Percentiles rank a stretch among this genome's conserved stretches.
Conservation (phyloP, 2,797 vertebrate genomes). For the Pangasius djambal region DNA sequence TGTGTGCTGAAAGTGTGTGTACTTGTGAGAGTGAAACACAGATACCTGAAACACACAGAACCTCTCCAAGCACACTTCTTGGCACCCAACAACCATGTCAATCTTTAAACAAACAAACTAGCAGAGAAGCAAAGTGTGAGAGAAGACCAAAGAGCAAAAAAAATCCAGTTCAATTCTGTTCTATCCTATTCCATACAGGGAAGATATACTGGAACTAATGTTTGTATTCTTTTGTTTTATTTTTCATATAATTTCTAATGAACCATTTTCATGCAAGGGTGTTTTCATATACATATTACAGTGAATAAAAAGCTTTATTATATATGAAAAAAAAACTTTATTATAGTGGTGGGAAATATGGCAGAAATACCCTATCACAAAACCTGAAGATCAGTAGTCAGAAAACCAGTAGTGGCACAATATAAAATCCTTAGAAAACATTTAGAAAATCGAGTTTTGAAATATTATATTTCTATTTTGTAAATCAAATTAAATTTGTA, state of each 20-base stretch:
- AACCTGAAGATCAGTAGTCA: not conserved
- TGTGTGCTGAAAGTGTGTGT: not conserved
- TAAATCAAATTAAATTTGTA: not conserved
- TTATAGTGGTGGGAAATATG: not conserved
- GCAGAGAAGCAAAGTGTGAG: constrained; percentile 56
- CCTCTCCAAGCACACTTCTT: constrained; percentile 76
- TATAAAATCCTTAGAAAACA: not conserved
- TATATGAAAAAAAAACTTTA: not conserved
- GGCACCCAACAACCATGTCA: constrained; percentile 71
- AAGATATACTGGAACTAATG: not conserved
- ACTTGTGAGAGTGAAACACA: constrained; percentile 40
- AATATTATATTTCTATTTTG: not conserved
- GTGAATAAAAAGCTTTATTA: not conserved
- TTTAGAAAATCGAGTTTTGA: not conserved
- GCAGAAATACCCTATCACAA: not conserved
- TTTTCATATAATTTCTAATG: not conserved
- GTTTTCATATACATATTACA: not conserved
- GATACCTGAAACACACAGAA: constrained; percentile 65
- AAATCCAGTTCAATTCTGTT: not conserved
- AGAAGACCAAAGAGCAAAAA: not conserved
- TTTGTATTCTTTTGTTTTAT: not conserved
- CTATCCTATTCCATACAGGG: not conserved
- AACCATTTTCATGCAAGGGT: not conserved
- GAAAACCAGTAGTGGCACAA: not conserved
- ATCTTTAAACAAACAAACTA: constrained; percentile 77